Evolutionary conservation across 2,797 vertebrate species (phyloP), one percentile per base, ranked within the genome.

Genomic region (Semaprochilodus insignis): DNA sequence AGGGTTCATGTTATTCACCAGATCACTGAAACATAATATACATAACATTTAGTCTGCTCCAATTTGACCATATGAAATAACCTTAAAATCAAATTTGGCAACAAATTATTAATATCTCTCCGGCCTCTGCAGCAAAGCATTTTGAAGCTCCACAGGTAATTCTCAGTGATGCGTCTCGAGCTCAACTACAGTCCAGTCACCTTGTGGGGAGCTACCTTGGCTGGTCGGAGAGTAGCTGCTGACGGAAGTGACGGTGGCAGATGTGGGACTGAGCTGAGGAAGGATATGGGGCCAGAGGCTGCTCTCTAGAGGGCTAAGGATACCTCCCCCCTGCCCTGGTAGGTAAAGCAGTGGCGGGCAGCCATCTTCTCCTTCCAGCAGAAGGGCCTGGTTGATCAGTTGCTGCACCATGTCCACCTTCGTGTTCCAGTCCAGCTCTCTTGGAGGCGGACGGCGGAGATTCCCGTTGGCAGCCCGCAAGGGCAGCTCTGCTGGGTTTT

Each of bases 121-220:
- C 11, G 60, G 16, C 27, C 27, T 34, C 17, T 19, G 31, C 8
- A 17, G 16, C 4, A 27, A 6, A 6, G 59, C n/a, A 6, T 13
- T 60, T 60, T 17, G 27, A 65, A 65, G 25, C 62, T n/a, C 10
- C 27, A 2, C 3, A 36, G 31, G 34, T 25, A 21, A 27, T 65
- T 23, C n/a, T 95, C 88, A 98, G 89, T 97, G 97, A 74, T 96
- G 96, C 2, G 96, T 97, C 92, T 97, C 97, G 85, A 97, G 94
- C 88, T 97, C 96, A 81, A 97, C 97, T 77, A 97, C 96, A 0
- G 96, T 97, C 97, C 97, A 97, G 90, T 97, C 96, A 0, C 95
- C 96, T 13, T 94, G 91, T 0, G 96, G 89, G 31, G 95, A 95
- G 83, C 93, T 94, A 55, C 91, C 90, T 71, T 88, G 90, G 60